Evolutionary conservation across 2,888 invertebrate genomes (phyloP).

Genomic region (Dione vanillae): DNA sequence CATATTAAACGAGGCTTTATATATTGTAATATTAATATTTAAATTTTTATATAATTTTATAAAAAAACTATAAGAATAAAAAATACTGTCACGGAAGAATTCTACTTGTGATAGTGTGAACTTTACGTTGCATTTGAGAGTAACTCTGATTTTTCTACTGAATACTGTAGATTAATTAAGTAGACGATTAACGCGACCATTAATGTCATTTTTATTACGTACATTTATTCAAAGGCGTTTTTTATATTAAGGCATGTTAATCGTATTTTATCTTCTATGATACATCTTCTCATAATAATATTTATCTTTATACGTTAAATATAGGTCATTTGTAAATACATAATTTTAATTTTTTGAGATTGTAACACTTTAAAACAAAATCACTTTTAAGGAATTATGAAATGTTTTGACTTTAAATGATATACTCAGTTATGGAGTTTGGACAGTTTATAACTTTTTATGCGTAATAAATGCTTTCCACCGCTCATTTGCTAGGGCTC

Average conservation of each 20-base stretch:
- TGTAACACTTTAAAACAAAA: neutral
- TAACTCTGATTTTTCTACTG: slow-evolving; percentile 11
- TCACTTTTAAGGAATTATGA: slow-evolving; percentile 52
- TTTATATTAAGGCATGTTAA: slow-evolving; percentile 16
- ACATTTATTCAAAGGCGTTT: slow-evolving; percentile 60
- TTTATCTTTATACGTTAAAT: neutral
- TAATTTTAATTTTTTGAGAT: neutral
- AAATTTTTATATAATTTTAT: too few relatives aligned
- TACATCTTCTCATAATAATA: slow-evolving; percentile 5
- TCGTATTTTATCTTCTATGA: slow-evolving; percentile 9
- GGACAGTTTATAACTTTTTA: slow-evolving; percentile 66
- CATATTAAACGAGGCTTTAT: too few relatives aligned
- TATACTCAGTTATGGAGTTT: slow-evolving; percentile 60
- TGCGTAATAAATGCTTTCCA: slow-evolving; percentile 59
- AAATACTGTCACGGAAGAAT: neutral
- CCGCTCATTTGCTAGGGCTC: slow-evolving; percentile 61
- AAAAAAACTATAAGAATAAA: neutral
- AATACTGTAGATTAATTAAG: slow-evolving; percentile 60
- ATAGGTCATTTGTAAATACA: slow-evolving; percentile 1
- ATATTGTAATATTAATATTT: too few relatives aligned
- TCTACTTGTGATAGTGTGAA: neutral
- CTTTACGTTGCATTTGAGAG: neutral
- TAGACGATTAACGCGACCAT: slow-evolving; percentile 58
- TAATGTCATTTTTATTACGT: slow-evolving; percentile 69
- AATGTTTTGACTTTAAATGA: slow-evolving; percentile 60